Percentiles rank a stretch among this genome's conserved stretches.
phyloP scores from a whole-genome alignment of 2,888 invertebrate species.

The Ormyrus thymus region DNA sequence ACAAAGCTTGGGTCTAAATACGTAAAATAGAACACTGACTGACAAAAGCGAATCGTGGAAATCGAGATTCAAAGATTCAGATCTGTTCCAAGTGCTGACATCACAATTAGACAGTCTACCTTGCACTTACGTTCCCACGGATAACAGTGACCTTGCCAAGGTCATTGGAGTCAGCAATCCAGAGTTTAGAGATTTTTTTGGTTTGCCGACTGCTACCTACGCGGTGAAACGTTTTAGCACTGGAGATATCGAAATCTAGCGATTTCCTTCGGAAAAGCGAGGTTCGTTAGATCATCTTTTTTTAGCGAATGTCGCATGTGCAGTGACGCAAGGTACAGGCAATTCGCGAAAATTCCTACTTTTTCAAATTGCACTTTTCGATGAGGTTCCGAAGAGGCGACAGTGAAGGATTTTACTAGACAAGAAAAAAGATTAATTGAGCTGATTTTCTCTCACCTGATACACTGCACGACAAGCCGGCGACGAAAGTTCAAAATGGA shows the following conservation, averaged over 20 bases:
- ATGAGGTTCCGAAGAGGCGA: neutral
- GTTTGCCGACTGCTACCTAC: no score
- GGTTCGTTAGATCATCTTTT: no score
- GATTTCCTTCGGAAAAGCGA: no score
- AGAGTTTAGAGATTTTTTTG: neutral
- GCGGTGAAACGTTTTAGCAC: no score
- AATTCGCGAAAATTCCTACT: no score
- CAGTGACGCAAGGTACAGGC: no score
- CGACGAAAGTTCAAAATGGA: slow-evolving; percentile 37
- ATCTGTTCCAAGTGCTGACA: no score
- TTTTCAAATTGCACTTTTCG: no score
- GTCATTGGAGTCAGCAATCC: slow-evolving; percentile 44
- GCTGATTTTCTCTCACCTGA: slow-evolving; percentile 37
- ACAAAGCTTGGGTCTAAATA: neutral
- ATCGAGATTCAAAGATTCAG: no score
- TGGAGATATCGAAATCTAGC: no score
- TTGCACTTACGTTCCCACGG: slow-evolving; percentile 46
- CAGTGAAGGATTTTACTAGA: neutral
- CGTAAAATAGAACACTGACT: neutral
- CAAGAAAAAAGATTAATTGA: no score
- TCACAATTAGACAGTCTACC: neutral
- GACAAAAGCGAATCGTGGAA: neutral
- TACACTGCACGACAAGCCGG: slow-evolving; percentile 32
- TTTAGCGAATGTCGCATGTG: no score
- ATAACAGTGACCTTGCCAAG: slow-evolving; percentile 57